Percentiles rank a stretch among this genome's conserved stretches.
Conservation (phyloP, 1,140 invertebrate genomes). For the Brachionus calyciflorus region DNA sequence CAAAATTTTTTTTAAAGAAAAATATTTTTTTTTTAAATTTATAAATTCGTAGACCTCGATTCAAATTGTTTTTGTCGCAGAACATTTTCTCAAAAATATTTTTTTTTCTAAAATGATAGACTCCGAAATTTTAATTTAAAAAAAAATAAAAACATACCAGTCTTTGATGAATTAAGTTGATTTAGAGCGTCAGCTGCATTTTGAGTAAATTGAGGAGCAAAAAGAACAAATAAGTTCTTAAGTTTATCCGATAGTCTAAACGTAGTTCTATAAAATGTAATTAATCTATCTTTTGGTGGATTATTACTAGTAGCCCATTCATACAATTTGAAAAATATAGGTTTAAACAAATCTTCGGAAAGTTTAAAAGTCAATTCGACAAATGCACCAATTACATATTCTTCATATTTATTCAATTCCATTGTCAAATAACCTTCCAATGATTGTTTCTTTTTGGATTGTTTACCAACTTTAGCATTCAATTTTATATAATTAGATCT, state of each 20-base stretch:
- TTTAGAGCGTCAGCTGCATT: slow-evolving; percentile 71
- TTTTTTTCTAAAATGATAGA: no score
- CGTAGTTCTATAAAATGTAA: slow-evolving; percentile 70
- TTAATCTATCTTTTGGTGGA: slow-evolving; percentile 68
- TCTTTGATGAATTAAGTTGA: slow-evolving; percentile 48
- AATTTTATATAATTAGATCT: not conserved
- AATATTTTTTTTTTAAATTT: no score
- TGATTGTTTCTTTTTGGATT: slow-evolving; percentile 13
- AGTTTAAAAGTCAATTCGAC: slow-evolving; percentile 77
- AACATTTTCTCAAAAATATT: no score
- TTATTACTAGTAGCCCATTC: slow-evolving; percentile 68
- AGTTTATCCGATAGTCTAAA: slow-evolving; percentile 68
- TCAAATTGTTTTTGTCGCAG: no score
- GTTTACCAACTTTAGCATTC: not conserved
- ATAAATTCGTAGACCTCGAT: no score
- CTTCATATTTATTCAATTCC: slow-evolving; percentile 64
- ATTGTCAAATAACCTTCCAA: slow-evolving; percentile 14
- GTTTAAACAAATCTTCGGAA: slow-evolving; percentile 79
- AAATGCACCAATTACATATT: slow-evolving; percentile 70
- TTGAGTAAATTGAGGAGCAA: slow-evolving; percentile 78
- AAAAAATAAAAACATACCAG: no score
- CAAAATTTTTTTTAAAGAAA: no score
- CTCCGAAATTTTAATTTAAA: no score
- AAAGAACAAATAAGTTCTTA: slow-evolving; percentile 81
- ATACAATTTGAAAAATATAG: slow-evolving; percentile 78